Evolutionary conservation across 2,797 vertebrate species (phyloP), one percentile per base, ranked within the genome.

Genomic region (Chelonia mydas): DNA sequence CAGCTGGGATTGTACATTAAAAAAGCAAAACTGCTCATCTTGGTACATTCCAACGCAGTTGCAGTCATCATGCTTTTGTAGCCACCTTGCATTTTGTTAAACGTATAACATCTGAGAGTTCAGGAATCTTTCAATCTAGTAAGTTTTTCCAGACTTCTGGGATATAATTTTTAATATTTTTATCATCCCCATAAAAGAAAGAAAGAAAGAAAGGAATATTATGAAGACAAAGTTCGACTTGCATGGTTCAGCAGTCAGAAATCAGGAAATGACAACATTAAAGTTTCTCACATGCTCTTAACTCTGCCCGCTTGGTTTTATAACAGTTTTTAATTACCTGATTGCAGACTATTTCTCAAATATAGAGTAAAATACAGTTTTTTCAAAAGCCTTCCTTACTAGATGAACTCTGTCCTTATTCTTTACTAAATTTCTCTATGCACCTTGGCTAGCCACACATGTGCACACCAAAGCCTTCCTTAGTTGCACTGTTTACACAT

Each of bases 91-190:
- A 82, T 95, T 95, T 91, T 91, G 83, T 90, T 90, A 84, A 88
- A 90, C 50, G 87, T 59, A 41, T 76, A 72, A 53, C 90, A 84
- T 96, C 57, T 91, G 87, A 91, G 59, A 45, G 27, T 88, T 55
- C 94, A 90, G 74, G 92, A 93, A 93, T 95, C 90, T 92, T 65
- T 51, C 94, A 94, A 94, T 95, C 93, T 91, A 45, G 9, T 88
- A 28, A 87, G 54, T 94, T 94, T 94, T 95, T 95, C 55, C 89
- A 91, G 94, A 90, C 90, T 96, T 95, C 93, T 79, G 76, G 88
- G 72, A 87, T 95, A 72, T 5, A 92, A 77, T 85, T 94, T 93
- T 93, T 96, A 86, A 87, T 93, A 95, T 90, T 88, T 47, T 94
- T 97, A 95, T 96, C 92, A 83, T 83, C 65, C 79, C 89, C n/a